A percentile compares a stretch with the other conserved stretches of the same genome.
These are phyloP conservation scores for Pygoscelis antarcticus DNA, from an alignment of 2,113 vertebrate species.

Conservation along the genomic window DNA sequence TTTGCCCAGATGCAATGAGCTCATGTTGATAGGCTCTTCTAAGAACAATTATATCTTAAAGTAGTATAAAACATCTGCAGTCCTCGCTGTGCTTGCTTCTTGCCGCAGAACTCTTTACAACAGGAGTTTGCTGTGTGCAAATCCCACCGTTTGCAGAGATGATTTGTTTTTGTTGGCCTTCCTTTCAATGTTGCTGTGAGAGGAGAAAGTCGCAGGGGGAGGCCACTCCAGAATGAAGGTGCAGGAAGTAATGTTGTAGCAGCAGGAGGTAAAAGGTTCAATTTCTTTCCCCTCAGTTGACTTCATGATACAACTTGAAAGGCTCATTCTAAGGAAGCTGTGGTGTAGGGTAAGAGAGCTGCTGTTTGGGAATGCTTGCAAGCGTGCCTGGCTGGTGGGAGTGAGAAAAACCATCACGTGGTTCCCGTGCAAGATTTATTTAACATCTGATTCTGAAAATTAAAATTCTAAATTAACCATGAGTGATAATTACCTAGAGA, in stretches of 20 bases:
- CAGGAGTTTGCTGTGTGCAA: background rate
- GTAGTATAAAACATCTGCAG: background rate
- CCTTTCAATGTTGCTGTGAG: background rate
- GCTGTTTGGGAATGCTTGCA: background rate
- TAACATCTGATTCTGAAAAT: slow-evolving; percentile 27
- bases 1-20: background rate
- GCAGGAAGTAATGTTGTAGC: background rate
- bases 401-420: background rate
- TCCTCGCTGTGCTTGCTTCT: background rate
- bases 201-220: background rate
- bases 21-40: fast-evolving
- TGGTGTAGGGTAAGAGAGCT: background rate
- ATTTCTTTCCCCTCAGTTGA: background rate
- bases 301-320: fast-evolving
- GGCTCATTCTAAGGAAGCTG: background rate
- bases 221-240: background rate
- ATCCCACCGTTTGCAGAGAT: background rate
- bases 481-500: slow-evolving; percentile 10
- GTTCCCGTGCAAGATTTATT: background rate
- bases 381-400: background rate
- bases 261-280: background rate
- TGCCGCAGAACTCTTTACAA: background rate
- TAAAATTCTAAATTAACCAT: slow-evolving; percentile 10
- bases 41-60: background rate
- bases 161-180: background rate